Conservation (phyloP, 2,888 invertebrate genomes). For the Zygaena filipendulae region DNA sequence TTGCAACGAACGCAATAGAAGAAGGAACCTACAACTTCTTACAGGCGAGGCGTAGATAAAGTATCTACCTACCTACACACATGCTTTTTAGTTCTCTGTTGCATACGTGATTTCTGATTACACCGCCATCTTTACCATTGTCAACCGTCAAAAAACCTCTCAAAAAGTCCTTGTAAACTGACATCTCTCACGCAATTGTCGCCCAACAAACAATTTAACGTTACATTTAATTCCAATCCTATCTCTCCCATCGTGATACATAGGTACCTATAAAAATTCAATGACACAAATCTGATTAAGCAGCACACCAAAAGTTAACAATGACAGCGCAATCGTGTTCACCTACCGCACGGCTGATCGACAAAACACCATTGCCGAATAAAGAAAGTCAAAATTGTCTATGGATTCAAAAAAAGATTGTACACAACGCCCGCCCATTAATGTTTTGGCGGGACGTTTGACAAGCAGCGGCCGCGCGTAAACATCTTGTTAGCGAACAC, state of each 20-base stretch:
- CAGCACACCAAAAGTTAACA: background rate
- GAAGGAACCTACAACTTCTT: no score
- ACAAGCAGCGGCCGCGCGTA: constrained; percentile 30
- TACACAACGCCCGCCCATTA: constrained; percentile 20
- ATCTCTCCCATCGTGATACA: constrained; percentile 18
- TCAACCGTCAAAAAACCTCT: no score
- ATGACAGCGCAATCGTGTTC: constrained; percentile 9
- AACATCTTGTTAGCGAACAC: constrained; percentile 60
- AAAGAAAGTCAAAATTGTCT: constrained; percentile 36
- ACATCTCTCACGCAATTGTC: no score
- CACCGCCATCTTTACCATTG: no score
- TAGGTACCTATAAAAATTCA: constrained; percentile 15
- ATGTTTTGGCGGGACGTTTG: constrained; percentile 42
- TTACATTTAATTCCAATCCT: constrained; percentile 22
- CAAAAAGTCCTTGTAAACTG: no score
- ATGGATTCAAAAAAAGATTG: constrained; percentile 24
- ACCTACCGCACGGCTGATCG: constrained; percentile 18
- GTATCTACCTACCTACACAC: no score
- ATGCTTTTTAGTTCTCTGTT: no score
- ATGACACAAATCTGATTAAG: constrained; percentile 21
- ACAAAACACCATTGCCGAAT: constrained; percentile 21
- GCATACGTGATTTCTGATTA: no score
- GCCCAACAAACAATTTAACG: constrained; percentile 26
- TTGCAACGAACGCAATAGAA: no score
- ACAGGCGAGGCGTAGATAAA: no score